Conservation (phyloP, 2,113 vertebrate genomes). For the Menidia beryllina region DNA sequence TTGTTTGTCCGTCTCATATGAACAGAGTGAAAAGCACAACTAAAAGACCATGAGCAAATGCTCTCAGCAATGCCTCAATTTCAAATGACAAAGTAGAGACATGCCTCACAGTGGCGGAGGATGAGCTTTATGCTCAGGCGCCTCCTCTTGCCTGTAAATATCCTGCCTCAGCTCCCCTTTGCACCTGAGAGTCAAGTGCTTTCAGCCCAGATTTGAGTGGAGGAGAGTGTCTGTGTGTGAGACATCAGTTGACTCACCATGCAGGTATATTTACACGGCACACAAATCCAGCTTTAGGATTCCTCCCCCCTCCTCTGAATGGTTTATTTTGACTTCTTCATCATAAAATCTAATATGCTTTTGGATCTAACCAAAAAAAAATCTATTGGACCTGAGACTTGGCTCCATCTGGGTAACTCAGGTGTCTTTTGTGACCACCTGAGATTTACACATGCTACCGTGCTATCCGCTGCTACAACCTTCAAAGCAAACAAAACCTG, state of each 20-base stretch:
- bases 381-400: conserved; percentile 34
- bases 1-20: conserved; percentile 43
- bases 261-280: conserved; percentile 24
- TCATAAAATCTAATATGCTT: conserved; percentile 46
- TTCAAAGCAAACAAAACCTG: conserved; percentile 15
- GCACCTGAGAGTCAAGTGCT: conserved; percentile 49
- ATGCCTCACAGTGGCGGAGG: conserved; percentile 54
- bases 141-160: conserved; percentile 58
- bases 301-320: conserved; percentile 23
- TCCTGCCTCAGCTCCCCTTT: conserved; percentile 53
- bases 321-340: conserved; percentile 32
- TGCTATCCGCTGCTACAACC: neutral
- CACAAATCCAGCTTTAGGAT: conserved; percentile 29
- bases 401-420: conserved; percentile 2
- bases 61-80: conserved; percentile 58
- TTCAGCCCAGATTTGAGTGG: conserved; percentile 46
- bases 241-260: conserved; percentile 31
- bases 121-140: conserved; percentile 71
- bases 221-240: conserved; percentile 34
- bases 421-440: conserved; percentile 30
- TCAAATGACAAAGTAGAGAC: conserved; percentile 65
- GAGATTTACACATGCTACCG: conserved; percentile 46
- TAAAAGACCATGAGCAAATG: conserved; percentile 52
- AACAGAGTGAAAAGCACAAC: conserved; percentile 30
- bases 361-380: neutral